Conservation (phyloP, 2,113 vertebrate genomes). For the Atrichornis clamosus region DNA sequence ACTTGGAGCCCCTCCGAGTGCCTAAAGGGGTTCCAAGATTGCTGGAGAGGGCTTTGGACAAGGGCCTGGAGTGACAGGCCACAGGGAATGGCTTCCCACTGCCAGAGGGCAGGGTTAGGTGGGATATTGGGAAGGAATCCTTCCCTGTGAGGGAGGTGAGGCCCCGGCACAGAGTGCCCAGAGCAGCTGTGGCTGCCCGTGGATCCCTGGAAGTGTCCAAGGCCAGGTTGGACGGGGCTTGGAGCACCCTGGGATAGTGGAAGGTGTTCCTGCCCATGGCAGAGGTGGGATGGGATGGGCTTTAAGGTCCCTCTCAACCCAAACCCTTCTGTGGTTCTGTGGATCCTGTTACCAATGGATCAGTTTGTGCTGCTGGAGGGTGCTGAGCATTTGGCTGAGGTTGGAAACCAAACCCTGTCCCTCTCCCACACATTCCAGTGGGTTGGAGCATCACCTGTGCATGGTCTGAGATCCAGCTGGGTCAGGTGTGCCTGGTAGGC, state of each 20-base stretch:
- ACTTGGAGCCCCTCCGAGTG: neutral
- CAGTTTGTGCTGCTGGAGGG: neutral
- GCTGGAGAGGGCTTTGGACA: neutral
- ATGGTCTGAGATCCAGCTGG: neutral
- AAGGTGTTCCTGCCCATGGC: neutral
- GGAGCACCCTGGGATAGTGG: neutral
- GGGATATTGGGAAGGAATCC: neutral
- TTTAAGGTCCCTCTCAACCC: no score
- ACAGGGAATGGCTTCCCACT: neutral
- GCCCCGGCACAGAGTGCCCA: neutral
- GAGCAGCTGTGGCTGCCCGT: neutral
- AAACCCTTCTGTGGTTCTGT: neutral
- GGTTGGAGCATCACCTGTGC: neutral
- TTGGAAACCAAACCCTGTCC: fast-evolving
- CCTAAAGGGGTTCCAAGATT: neutral
- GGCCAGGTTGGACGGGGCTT: neutral
- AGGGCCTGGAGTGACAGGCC: neutral
- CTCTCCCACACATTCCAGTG: fast-evolving
- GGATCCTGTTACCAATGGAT: fast-evolving
- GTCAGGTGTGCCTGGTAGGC: fast-evolving
- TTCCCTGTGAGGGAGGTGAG: neutral
- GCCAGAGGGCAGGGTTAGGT: fast-evolving
- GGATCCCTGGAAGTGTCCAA: neutral
- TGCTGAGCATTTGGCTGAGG: neutral
- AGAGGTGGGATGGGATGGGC: neutral